Evolutionary conservation across 2,797 vertebrate species (phyloP).

Genomic region (Rhinophrynus dorsalis): DNA sequence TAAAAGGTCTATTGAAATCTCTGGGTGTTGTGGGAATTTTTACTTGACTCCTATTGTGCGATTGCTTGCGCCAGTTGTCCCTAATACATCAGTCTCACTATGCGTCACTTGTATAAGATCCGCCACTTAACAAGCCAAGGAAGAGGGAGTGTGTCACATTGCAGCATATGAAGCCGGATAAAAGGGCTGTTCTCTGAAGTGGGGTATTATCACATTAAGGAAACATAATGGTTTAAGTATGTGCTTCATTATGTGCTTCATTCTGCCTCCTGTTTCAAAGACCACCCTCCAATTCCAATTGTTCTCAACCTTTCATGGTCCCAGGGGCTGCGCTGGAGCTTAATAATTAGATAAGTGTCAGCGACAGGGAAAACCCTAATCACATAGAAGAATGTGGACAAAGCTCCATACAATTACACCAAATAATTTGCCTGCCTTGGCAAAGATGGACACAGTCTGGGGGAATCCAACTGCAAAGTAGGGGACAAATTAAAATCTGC

Average conservation of each 20-base stretch:
- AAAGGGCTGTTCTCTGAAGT: neutral
- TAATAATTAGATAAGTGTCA: constrained; percentile 23
- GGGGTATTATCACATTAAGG: constrained; percentile 11
- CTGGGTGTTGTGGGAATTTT: too few species aligned
- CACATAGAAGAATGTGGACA: neutral
- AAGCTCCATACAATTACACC: neutral
- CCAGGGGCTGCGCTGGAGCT: neutral
- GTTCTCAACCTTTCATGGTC: neutral
- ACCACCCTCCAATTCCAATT: constrained; percentile 2
- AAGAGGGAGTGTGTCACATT: neutral
- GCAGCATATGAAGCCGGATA: neutral
- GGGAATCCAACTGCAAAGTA: too few species aligned
- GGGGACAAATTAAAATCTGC: too few species aligned
- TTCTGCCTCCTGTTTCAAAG: neutral
- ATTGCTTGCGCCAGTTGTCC: too few species aligned
- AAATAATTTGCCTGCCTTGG: too few species aligned
- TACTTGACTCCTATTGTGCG: too few species aligned
- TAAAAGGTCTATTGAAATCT: too few species aligned
- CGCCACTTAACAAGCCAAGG: too few species aligned
- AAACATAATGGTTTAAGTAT: neutral
- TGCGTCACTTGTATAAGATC: too few species aligned
- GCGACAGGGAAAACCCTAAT: neutral
- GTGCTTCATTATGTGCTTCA: neutral
- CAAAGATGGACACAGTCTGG: too few species aligned
- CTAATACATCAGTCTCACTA: too few species aligned